Evolutionary conservation across 2,888 invertebrate genomes (phyloP), one percentile per base, ranked within the genome.

Genomic region (Drosophila pseudotalamancana): DNA sequence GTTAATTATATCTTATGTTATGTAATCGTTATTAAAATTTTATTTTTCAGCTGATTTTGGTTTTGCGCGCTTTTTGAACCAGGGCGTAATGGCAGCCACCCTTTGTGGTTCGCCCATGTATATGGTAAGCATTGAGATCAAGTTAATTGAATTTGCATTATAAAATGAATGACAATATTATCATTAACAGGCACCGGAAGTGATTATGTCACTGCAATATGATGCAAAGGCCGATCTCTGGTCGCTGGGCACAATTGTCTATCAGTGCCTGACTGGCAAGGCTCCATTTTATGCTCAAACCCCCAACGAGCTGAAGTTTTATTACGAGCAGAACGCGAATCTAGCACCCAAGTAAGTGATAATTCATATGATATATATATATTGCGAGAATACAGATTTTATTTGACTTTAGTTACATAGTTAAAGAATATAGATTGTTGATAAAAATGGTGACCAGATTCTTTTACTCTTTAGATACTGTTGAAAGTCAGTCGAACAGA

Each of bases 71-170:
- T 99, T 99, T 92, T 93, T 99, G 42, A 97, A 97, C 92, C 99
- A 99, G 91, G 99, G 99, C 70, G 98, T 98, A 54, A 99, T 99
- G 99, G 99, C 99, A 54, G 99, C 98, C 68, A 99, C 99, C 27
- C 93, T 99, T 35, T 99, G 99, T 92, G 99, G 99, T 42, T 99
- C 99, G 43, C 99, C 99, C 11, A 99, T 99, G 99, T 99, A 99
- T 91, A 99, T 99, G 99, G 98, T 97, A 92, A 93, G 89, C 39
- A 2, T 4, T 19, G n/a, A 11, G 1, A 31, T 11, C 4, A n/a
- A 31, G n/a, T 18, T n/a, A 6, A 37, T 3, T 0, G 1, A 2
- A 43, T 6, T 8, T 2, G 0, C 2, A 6, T 3, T 43, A 6
- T 8, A 4, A 18, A 4, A 4, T 6, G 1, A 2, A 11, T 21